Percentiles rank a stretch among this genome's conserved stretches.
phyloP scores from a whole-genome alignment of 1,140 invertebrate species.

The Nebria ingens region DNA sequence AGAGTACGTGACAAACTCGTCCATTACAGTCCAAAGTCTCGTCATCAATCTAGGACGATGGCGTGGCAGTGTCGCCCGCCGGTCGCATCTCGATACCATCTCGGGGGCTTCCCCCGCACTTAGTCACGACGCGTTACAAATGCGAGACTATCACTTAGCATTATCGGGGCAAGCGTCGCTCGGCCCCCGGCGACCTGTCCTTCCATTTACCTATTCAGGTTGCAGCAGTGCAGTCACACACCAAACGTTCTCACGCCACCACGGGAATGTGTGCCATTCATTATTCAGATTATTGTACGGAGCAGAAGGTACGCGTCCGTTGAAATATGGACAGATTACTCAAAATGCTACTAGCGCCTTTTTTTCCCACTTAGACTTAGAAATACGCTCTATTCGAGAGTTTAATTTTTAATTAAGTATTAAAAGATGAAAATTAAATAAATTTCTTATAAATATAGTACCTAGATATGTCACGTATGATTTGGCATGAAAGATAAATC shows the following conservation, averaged over 20 bases:
- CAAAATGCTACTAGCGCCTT: background rate
- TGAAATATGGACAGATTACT: background rate
- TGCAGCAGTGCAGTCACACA: background rate
- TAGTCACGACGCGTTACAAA: background rate
- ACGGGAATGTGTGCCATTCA: constrained; percentile 2
- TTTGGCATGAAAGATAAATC: no score
- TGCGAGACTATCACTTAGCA: constrained; percentile 5
- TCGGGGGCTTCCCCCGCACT: background rate
- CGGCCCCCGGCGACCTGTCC: background rate
- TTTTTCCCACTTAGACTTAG: background rate
- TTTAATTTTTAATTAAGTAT: no score
- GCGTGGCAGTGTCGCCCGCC: background rate
- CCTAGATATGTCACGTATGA: no score
- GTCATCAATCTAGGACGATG: background rate
- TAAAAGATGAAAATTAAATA: no score
- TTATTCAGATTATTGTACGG: constrained; percentile 6
- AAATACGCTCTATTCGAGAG: no score
- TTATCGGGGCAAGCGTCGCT: background rate
- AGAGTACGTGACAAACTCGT: background rate
- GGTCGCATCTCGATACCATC: background rate
- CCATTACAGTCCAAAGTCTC: constrained; percentile 5
- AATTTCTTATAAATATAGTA: no score
- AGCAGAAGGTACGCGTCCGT: background rate
- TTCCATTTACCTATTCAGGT: background rate
- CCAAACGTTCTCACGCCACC: background rate